Evolutionary conservation across 1,140 invertebrate genomes (phyloP).

Genomic region (Megathymus violae): DNA sequence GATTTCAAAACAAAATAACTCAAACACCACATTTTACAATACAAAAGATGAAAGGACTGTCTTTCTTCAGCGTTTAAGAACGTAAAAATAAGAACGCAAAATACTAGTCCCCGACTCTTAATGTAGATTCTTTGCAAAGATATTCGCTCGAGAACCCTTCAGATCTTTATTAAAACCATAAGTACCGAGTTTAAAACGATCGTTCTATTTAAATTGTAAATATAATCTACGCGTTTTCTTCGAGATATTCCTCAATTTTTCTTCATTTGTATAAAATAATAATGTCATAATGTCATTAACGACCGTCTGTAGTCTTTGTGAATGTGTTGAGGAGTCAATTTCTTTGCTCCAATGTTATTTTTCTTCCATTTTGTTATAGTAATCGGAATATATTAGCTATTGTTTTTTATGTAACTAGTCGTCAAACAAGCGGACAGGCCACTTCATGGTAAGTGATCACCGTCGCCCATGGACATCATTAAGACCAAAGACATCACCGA

Average conservation of each 20-base stretch:
- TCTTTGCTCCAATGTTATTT: too few species aligned
- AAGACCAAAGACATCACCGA: too few species aligned
- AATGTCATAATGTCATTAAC: slow-evolving; percentile 6
- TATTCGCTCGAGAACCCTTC: slow-evolving; percentile 21
- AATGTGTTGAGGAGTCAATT: too few species aligned
- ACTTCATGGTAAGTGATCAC: too few species aligned
- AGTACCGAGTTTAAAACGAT: slow-evolving; percentile 27
- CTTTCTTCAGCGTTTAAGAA: neutral
- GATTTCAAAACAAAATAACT: neutral
- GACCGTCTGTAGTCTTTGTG: neutral
- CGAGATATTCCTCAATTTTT: slow-evolving; percentile 8
- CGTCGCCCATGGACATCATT: too few species aligned
- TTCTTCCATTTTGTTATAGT: too few species aligned
- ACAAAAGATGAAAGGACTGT: slow-evolving; percentile 5
- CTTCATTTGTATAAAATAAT: slow-evolving; percentile 25
- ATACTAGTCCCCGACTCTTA: slow-evolving; percentile 4
- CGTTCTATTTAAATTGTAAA: slow-evolving; percentile 28
- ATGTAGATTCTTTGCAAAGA: slow-evolving; percentile 26
- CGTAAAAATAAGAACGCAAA: slow-evolving; percentile 15
- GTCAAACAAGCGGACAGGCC: too few species aligned
- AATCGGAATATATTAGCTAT: too few species aligned
- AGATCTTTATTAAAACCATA: slow-evolving; percentile 34
- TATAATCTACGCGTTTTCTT: slow-evolving; percentile 11
- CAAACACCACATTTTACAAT: slow-evolving; percentile 1
- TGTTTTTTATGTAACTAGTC: too few species aligned